These are phyloP conservation scores for Drosophila jambulina DNA, from an alignment of 1,140 invertebrate genomes.

Conservation along the genomic window DNA sequence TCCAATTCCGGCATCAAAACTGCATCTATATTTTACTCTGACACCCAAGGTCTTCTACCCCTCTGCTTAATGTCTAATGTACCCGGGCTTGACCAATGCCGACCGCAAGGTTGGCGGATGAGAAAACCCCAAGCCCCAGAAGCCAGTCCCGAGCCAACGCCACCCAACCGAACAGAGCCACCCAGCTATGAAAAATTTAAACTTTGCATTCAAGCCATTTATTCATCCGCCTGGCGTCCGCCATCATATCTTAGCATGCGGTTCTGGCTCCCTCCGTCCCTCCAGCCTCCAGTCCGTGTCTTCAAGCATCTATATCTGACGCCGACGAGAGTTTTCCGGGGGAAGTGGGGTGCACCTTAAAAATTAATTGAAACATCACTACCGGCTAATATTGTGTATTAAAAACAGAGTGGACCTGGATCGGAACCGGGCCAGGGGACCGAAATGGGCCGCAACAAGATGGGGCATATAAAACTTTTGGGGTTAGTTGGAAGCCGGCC, in stretches of 20 bases:
- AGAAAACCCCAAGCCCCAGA: background rate
- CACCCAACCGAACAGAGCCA: slow-evolving; percentile 34
- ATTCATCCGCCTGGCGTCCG: slow-evolving; percentile 68
- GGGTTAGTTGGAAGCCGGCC: background rate
- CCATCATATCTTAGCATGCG: slow-evolving; percentile 77
- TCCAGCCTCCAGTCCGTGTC: slow-evolving; percentile 20
- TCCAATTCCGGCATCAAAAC: background rate
- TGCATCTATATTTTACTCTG: slow-evolving; percentile 14
- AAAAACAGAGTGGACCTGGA: slow-evolving; percentile 51
- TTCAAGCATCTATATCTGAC: slow-evolving; percentile 10
- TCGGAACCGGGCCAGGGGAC: slow-evolving; percentile 7
- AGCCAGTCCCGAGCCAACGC: background rate
- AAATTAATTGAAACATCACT: slow-evolving; percentile 82
- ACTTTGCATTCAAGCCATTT: slow-evolving; percentile 73
- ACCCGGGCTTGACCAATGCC: slow-evolving; percentile 24
- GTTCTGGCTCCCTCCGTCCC: slow-evolving; percentile 31
- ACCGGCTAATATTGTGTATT: slow-evolving; percentile 76
- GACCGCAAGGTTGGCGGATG: slow-evolving; percentile 24
- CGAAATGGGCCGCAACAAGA: slow-evolving; percentile 5
- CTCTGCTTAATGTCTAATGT: slow-evolving; percentile 14
- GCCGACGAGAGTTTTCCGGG: slow-evolving; percentile 12
- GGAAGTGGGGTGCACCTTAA: slow-evolving; percentile 59
- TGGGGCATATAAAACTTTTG: slow-evolving; percentile 31
- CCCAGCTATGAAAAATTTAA: slow-evolving; percentile 73
- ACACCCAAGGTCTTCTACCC: background rate